Evolutionary conservation across 2,113 vertebrate species (phyloP), one percentile per base, ranked within the genome.

Genomic region (Laticauda laticaudata): DNA sequence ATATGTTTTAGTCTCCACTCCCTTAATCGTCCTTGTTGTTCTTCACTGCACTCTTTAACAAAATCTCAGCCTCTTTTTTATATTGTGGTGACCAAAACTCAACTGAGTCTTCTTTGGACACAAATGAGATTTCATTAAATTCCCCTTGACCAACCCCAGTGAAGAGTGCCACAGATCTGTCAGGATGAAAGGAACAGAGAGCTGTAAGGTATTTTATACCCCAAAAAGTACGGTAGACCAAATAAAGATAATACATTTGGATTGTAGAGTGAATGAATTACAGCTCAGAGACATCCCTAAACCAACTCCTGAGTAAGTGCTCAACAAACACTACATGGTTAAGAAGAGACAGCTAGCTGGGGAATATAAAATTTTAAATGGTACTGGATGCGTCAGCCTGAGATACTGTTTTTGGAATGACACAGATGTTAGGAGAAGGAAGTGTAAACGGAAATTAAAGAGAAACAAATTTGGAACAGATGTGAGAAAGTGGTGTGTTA

Each of bases 391-490:
- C 95, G 97, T 98, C 97, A 97, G 86, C 96, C 97, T 98, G 97
- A 98, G 98, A 98, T 98, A 98, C 98, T 94, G 96, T 97, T 98
- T 98, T 96, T 96, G 96, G 97, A 97, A 97, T 97, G 97, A 97
- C 98, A 98, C 98, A 98, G 98, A 98, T 98, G 98, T 98, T 98
- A 94, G 98, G 97, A 98, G 98, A 98, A 98, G 98, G 97, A 97
- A 97, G 96, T 97, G 98, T 98, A 98, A 98, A 98, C 98, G 98
- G 98, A 98, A 98, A 98, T 98, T 98, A 98, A 98, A 98, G 98
- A 97, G 97, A 98, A 98, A 98, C 98, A 98, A 98, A 98, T 98
- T 98, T 96, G 95, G 97, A 98, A 97, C 98, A 98, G 98, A 98
- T 98, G 98, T 98, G 97, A 97, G 97, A 97, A 97, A 97, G 96